A percentile compares a stretch with the other conserved stretches of the same genome.
These are phyloP conservation scores for Nycteola revayana DNA, from an alignment of 2,888 invertebrate species.

Conservation along the genomic window DNA sequence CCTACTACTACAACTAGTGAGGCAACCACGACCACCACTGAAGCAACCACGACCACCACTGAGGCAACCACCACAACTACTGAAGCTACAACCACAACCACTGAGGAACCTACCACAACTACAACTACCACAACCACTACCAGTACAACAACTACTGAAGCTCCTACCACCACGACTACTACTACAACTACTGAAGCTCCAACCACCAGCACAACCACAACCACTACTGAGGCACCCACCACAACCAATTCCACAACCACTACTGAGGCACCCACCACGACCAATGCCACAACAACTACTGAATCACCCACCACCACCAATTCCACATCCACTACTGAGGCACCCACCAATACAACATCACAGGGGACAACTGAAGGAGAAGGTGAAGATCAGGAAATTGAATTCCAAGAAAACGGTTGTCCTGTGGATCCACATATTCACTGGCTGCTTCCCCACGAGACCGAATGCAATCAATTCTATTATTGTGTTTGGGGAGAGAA, in stretches of 20 bases:
- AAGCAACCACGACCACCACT: not conserved
- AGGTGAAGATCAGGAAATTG: slow-evolving; percentile 15
- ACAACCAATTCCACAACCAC: not conserved
- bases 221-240: not conserved
- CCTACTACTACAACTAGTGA: slow-evolving; percentile 11
- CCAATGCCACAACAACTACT: slow-evolving; percentile 12
- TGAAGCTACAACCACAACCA: not conserved
- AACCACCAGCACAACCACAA: not conserved
- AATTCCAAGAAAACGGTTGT: slow-evolving; percentile 58
- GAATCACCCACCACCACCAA: slow-evolving; percentile 10
- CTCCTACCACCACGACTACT: too few species aligned
- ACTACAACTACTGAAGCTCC: not conserved
- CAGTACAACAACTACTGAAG: not conserved
- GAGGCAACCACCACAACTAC: not conserved
- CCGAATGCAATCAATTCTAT: slow-evolving; percentile 58
- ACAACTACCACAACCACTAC: not conserved
- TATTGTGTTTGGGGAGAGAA: slow-evolving; percentile 61
- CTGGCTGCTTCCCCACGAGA: slow-evolving; percentile 56
- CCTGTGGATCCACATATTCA: slow-evolving; percentile 54
- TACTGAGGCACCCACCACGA: not conserved
- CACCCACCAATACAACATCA: slow-evolving; percentile 13
- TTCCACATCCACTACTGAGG: too few species aligned
- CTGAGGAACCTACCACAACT: not conserved
- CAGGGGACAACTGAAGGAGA: slow-evolving; percentile 7
- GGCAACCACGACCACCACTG: slow-evolving; percentile 9